Evolutionary conservation across 2,113 vertebrate species (phyloP), one percentile per base, ranked within the genome.

Genomic region (Vireo altiloquus): DNA sequence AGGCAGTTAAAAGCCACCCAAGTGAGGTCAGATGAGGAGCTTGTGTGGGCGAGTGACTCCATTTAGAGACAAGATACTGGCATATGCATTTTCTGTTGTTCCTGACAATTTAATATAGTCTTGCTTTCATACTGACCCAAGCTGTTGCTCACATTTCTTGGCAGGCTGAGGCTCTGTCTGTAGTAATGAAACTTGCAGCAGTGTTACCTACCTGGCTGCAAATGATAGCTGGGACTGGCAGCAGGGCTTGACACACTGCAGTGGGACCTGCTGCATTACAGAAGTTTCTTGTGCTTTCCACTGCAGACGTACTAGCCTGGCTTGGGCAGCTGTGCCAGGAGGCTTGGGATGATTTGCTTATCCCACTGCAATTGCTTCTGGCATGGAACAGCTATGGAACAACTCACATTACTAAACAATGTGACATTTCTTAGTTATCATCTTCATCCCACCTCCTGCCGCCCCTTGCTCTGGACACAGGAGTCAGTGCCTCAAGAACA

Each of bases 261-360:
- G 3, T 2, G 24, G 40, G 65, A 56, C 42, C 42, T 24, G 23
- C 17, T 72, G 54, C 0, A 0, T n/a, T 49, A 30, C 1, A 3
- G 59, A 40, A 46, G 4, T 16, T 44, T 86, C 39, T 39, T 2
- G 0, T 46, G 50, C 37, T 57, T 57, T 82, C 39, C 37, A 31
- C 19, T 49, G 22, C n/a, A 65, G 39, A 25, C 1, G 0, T 25
- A 4, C 30, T 7, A 78, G 39, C 27, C 5, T 3, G 53, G 39
- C 56, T 57, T 5, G 0, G 56, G 12, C 35, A 79, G 16, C 63
- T 60, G 21, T 60, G n/a, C 54, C 66, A 57, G 46, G 13, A 56
- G 21, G 10, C 19, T 76, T 39, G 33, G 22, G 35, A 15, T 33
- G 16, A 61, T 74, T n/a, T 63, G 0, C 31, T 82, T 68, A 53